Percentiles rank a stretch among this genome's conserved stretches.
These are phyloP conservation scores for Ips nitidus DNA, from an alignment of 1,140 invertebrate genomes.

Conservation along the genomic window DNA sequence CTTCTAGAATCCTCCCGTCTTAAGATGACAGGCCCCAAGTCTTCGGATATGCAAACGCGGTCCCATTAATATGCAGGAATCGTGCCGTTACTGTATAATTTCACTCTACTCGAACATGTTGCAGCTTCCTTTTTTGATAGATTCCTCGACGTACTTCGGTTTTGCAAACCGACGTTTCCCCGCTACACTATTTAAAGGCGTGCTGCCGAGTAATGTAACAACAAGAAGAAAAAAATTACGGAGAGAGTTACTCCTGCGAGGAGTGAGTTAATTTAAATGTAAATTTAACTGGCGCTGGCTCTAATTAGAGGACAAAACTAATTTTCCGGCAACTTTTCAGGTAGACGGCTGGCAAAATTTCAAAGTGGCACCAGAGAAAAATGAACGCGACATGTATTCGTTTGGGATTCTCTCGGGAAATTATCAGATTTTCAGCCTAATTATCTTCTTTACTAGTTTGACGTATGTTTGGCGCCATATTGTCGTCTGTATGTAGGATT, in stretches of 20 bases:
- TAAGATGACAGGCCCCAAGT: neutral
- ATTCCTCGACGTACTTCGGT: conserved; percentile 12
- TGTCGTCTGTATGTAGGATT: neutral
- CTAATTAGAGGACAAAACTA: conserved; percentile 15
- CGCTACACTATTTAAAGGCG: conserved; percentile 6
- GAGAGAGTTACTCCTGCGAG: too few species aligned
- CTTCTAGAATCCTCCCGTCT: neutral
- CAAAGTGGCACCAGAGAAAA: conserved; percentile 2
- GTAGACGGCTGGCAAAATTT: conserved; percentile 13
- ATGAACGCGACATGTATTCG: neutral
- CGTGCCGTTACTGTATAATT: conserved; percentile 25
- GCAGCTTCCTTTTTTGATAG: conserved; percentile 22
- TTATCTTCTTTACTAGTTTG: neutral
- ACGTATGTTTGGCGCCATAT: neutral
- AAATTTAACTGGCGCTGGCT: conserved; percentile 8
- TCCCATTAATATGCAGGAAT: conserved; percentile 20
- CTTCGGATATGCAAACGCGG: conserved; percentile 20
- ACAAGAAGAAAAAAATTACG: too few species aligned
- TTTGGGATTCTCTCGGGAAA: neutral
- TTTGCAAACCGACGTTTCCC: conserved; percentile 16
- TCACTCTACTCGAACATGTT: conserved; percentile 25
- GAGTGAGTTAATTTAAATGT: conserved; percentile 10
- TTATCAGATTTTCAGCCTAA: neutral
- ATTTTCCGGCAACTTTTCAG: conserved; percentile 13
- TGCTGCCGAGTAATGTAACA: neutral